Percentiles rank a stretch among this genome's conserved stretches.
Evolutionary conservation across 2,888 invertebrate species (phyloP).

Genomic region (Onthophagus sagittarius): DNA sequence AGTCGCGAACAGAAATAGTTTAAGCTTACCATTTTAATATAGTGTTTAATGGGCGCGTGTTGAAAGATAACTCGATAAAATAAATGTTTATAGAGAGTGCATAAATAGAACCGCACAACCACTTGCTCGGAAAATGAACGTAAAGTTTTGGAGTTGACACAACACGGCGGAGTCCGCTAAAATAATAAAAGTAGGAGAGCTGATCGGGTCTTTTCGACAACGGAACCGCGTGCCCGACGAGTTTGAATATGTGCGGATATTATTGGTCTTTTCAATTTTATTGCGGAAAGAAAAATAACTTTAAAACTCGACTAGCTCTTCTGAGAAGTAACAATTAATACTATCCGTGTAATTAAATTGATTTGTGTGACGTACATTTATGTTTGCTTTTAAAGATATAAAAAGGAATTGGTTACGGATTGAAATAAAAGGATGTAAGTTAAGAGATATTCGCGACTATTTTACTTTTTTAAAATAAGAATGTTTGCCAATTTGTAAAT

Average conservation of each 20-base stretch:
- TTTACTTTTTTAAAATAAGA: no score
- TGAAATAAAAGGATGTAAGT: no score
- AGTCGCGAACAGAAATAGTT: not conserved
- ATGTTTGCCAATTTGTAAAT: no score
- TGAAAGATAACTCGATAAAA: not conserved
- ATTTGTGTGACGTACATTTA: no score
- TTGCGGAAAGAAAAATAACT: not conserved
- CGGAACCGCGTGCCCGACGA: not conserved
- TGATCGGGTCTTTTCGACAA: not conserved
- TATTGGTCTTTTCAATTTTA: not conserved
- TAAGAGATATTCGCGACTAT: no score
- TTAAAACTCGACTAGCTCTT: not conserved
- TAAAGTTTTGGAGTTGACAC: not conserved
- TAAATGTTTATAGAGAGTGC: not conserved
- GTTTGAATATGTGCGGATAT: not conserved
- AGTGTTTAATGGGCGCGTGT: not conserved
- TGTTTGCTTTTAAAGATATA: no score
- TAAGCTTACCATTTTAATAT: not conserved
- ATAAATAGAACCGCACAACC: not conserved
- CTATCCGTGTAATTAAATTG: no score
- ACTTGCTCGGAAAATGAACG: not conserved
- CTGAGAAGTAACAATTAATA: no score
- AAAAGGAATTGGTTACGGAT: no score
- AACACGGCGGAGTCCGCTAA: not conserved
- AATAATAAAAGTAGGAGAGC: not conserved